Base-by-base conservation (phyloP, 1,140 invertebrate species). In the Brachionus calyciflorus region DNA sequence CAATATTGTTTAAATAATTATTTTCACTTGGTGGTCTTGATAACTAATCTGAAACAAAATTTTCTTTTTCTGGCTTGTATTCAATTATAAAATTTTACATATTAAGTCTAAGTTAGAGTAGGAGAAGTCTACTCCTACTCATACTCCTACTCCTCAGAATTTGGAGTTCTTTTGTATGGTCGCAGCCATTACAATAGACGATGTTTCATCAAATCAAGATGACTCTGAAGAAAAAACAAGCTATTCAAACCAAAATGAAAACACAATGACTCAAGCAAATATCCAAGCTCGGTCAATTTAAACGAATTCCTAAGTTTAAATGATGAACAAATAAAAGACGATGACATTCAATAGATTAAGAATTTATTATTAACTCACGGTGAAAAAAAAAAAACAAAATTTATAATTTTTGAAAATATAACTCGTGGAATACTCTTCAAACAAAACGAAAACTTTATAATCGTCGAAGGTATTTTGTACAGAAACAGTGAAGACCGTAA, bases 51-150 rank as follows among this genome's bases (percentile, higher is more conserved):
- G n/a, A n/a, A n/a, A n/a, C n/a, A n/a, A n/a, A n/a, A n/a, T n/a
- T n/a, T n/a, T n/a, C n/a, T n/a, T n/a, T n/a, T n/a, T n/a, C n/a
- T n/a, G n/a, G n/a, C n/a, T n/a, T n/a, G n/a, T n/a, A n/a, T n/a
- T n/a, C n/a, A n/a, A n/a, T n/a, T n/a, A n/a, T n/a, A n/a, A n/a
- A n/a, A 19, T n/a, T 19, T 51, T 19, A 19, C n/a, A 19, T 51
- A 17, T 51, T 21, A 14, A 51, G 48, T 19, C 24, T 51, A 51
- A 51, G 48, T 19, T 17, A 21, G 24, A 14, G 17, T 6, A 51
- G 7, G 7, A n/a, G n/a, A n/a, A 0, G 1, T 19, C 80, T 5
- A 76, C 81, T n/a, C 78, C 81, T 30, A 28, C 48, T 51, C 24
- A 17, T n/a, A 51, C 48, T n/a, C n/a, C n/a, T n/a, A n/a, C n/a